phyloP scores from a whole-genome alignment of 2,113 vertebrate species.

The Anolis sagrei region DNA sequence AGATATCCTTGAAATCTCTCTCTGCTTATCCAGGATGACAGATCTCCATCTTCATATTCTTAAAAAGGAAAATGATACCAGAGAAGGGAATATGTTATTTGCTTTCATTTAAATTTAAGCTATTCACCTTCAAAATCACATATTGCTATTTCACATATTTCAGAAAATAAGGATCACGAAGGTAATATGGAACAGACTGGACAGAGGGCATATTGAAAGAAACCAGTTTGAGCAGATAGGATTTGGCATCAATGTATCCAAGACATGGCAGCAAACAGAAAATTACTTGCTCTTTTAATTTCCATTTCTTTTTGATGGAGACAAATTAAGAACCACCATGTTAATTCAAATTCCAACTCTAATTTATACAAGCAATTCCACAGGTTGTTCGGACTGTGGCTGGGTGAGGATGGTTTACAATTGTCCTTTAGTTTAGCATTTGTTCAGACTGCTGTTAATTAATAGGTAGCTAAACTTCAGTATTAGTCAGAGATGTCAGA shows the following conservation, averaged over 20 bases:
- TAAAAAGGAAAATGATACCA: not conserved
- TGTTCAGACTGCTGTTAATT: no score
- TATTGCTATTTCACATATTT: no score
- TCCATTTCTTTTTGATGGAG: not conserved
- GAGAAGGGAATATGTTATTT: not conserved
- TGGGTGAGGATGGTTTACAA: not conserved
- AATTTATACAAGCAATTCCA: not conserved
- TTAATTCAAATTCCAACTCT: not conserved
- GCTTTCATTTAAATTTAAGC: not conserved
- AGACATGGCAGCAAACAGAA: not conserved
- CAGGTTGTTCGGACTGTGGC: not conserved
- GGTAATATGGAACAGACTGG: no score
- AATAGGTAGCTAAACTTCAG: not conserved
- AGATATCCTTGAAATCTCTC: constrained; percentile 96
- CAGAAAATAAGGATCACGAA: no score
- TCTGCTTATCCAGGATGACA: constrained; percentile 92
- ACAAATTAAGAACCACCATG: not conserved
- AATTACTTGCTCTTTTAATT: not conserved
- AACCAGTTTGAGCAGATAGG: not conserved
- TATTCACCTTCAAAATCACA: not conserved
- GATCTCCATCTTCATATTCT: constrained; percentile 95
- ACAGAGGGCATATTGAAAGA: no score
- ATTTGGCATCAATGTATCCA: no score
- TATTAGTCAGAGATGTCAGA: not conserved
- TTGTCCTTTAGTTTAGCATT: not conserved